Evolutionary conservation across 2,113 vertebrate species (phyloP).

Genomic region (human (Homo sapiens)): DNA sequence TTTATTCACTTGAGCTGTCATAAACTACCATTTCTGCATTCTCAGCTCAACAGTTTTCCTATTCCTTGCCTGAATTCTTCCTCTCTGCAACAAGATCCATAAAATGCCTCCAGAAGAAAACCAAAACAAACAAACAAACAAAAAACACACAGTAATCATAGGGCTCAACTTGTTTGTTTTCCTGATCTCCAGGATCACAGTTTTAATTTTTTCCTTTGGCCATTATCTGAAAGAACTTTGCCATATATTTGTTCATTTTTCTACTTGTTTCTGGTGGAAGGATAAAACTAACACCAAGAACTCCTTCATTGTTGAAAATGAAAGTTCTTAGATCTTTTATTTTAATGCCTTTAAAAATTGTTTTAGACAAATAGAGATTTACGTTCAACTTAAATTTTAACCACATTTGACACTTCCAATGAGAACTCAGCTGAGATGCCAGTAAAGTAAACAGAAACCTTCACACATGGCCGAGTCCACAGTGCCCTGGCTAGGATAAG

Average conservation of each 20-base stretch:
- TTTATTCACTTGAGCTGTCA: neutral
- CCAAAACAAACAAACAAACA: neutral
- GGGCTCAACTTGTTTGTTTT: too few relatives aligned
- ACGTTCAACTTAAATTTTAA: neutral
- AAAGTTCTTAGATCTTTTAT: neutral
- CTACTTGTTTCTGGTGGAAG: neutral
- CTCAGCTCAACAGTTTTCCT: too few relatives aligned
- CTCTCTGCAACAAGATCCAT: neutral
- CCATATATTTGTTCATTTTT: neutral
- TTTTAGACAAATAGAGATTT: neutral
- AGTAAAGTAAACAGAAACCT: neutral
- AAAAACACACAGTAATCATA: rapidly evolving
- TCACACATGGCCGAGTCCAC: neutral
- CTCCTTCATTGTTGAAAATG: neutral
- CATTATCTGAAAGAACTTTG: neutral
- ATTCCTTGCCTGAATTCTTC: neutral
- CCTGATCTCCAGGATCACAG: neutral
- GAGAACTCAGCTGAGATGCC: neutral
- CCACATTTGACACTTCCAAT: neutral
- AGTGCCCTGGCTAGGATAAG: neutral
- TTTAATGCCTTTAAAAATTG: neutral
- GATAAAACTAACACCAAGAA: neutral
- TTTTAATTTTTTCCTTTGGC: neutral
- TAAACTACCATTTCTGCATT: neutral
- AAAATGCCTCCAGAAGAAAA: neutral